These are phyloP conservation scores for Oreochromis aureus DNA, from an alignment of 2,113 vertebrate species.

Conservation along the genomic window DNA sequence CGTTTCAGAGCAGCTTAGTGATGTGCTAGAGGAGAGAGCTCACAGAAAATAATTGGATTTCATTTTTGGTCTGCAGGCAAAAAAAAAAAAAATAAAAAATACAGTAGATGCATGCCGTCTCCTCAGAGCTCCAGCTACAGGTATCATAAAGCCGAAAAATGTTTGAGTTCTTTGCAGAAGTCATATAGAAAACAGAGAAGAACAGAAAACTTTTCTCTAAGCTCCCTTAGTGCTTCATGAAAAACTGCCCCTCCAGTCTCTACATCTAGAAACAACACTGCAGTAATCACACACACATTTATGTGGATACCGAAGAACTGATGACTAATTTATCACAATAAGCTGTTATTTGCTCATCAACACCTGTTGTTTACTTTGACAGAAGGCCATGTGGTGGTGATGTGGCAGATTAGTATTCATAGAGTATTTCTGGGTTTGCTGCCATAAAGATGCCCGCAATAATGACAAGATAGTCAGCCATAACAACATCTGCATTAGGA, in stretches of 20 bases:
- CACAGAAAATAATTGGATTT: slow-evolving; percentile 57
- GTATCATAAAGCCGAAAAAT: slow-evolving; percentile 22
- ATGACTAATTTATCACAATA: not conserved
- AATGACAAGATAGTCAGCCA: not conserved
- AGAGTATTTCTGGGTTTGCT: not conserved
- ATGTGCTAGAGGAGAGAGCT: slow-evolving; percentile 35
- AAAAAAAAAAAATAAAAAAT: not conserved
- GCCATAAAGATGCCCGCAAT: not conserved
- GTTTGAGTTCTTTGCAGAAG: slow-evolving; percentile 1
- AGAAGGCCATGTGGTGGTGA: not conserved
- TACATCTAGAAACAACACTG: not conserved
- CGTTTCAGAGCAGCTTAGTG: slow-evolving; percentile 37
- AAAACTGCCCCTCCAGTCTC: not conserved
- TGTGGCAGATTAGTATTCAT: slow-evolving; percentile 23
- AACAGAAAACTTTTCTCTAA: not conserved
- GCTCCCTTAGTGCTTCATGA: not conserved
- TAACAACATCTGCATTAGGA: not conserved
- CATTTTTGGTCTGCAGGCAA: slow-evolving; percentile 26
- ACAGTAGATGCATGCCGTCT: slow-evolving; percentile 1
- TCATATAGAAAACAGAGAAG: not conserved
- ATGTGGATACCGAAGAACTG: not conserved
- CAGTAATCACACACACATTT: not conserved
- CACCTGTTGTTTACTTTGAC: slow-evolving; percentile 39
- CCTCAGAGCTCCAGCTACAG: slow-evolving; percentile 14
- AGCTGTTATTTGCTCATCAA: slow-evolving; percentile 13